Evolutionary conservation across 2,113 vertebrate genomes (phyloP), one percentile per base, ranked within the genome.

Genomic region (Cyphomyrus discorhynchus): DNA sequence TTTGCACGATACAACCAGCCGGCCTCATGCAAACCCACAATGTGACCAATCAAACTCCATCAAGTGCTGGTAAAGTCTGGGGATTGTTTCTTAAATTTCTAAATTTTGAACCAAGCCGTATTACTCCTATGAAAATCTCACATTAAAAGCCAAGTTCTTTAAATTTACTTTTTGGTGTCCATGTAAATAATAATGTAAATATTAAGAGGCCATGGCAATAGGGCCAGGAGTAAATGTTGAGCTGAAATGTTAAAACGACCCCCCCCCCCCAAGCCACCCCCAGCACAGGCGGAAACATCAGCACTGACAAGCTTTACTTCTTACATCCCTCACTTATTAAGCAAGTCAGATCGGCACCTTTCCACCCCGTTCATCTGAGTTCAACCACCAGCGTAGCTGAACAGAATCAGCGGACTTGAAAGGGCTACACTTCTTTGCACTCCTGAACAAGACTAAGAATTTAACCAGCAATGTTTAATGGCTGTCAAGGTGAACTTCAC

Each of bases 171-270:
- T 42, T 39, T 80, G 74, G 4, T 39, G 39, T 17, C 17, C 17
- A 42, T 80, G 17, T 39, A 80, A 42, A 47, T 84, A 47, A 47
- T 21, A 46, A 42, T 80, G 17, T 39, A 80, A 42, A 47, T 83
- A 47, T 84, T 21, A 46, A 46, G 80, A 1, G 21, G 45, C 19
- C 0, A 9, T 46, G 42, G 39, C 80, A 6, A 50, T 53, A 86
- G 5, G 7, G 31, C 6, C 50, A 87, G 27, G 31, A 87, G 49
- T 19, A 27, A 95, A 94, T 91, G 93, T 94, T 93, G 94, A 95
- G 93, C 94, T 94, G 94, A 95, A 94, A 94, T 94, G 94, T 94
- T 93, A 90, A 91, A 90, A 93, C 92, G 93, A 93, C 94, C 10
- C 62, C 56, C 62, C 62, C 24, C 2, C 39, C 39, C 2, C 35